Conservation (phyloP, 2,797 vertebrate species). For the Champsocephalus esox region DNA sequence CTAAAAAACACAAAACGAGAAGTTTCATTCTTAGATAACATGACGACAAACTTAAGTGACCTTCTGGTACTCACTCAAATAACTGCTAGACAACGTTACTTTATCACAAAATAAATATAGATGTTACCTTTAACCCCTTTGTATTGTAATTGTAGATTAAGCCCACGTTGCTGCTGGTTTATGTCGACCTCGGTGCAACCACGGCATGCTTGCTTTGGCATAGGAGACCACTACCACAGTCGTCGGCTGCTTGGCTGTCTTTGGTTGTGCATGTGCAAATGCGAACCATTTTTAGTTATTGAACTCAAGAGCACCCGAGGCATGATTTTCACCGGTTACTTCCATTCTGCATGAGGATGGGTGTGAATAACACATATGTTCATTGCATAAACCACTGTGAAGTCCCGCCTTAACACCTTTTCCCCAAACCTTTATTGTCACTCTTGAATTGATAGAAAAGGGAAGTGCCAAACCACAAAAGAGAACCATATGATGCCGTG, state of each 20-base stretch:
- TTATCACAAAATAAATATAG: background rate
- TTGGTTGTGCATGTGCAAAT: background rate
- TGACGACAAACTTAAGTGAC: background rate
- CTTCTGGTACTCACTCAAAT: background rate
- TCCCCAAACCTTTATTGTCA: background rate
- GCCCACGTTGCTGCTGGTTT: background rate
- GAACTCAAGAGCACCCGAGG: background rate
- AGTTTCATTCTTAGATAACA: background rate
- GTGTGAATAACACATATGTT: background rate
- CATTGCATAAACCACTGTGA: conserved; percentile 1
- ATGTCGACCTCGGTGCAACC: background rate
- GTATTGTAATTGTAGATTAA: background rate
- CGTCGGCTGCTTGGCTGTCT: too few relatives aligned
- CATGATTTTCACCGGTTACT: background rate
- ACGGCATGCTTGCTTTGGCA: background rate
- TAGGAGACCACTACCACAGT: background rate
- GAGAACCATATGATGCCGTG: background rate
- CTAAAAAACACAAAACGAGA: background rate
- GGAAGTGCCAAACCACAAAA: conserved; percentile 53
- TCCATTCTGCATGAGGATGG: background rate
- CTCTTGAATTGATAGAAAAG: background rate
- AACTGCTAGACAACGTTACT: background rate
- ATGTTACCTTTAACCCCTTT: background rate
- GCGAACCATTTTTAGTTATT: background rate
- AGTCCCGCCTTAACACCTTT: conserved; percentile 7